Evolutionary conservation across 23 tunicate species (phyloP).

Genomic region (Halocynthia aurantium): DNA sequence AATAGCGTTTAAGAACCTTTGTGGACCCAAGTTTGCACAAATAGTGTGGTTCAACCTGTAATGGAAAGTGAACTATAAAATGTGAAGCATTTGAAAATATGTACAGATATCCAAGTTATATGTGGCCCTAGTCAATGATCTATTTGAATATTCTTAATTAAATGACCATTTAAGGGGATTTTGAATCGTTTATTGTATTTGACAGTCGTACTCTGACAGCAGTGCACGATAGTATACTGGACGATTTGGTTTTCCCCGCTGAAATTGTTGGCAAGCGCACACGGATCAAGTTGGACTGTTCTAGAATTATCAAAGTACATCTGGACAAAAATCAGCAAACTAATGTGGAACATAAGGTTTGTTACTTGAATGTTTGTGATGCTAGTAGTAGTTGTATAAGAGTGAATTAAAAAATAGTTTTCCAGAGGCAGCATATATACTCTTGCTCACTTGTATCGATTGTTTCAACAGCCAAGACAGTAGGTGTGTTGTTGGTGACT

Average conservation of each 20-base stretch:
- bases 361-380: background rate
- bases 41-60: too few relatives aligned
- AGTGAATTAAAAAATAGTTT: too few relatives aligned
- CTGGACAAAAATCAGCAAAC: conserved; percentile 84
- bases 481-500: background rate
- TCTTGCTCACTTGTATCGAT: background rate
- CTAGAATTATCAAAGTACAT: conserved; percentile 62
- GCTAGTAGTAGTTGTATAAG: background rate
- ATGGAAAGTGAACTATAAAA: too few relatives aligned
- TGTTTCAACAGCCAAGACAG: background rate
- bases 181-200: background rate
- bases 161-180: too few relatives aligned
- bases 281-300: conserved; percentile 56
- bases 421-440: too few relatives aligned
- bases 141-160: background rate
- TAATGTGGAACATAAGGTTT: conserved; percentile 93
- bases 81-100: too few relatives aligned
- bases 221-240: conserved; percentile 91
- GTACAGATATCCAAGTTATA: too few relatives aligned
- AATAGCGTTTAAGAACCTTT: too few relatives aligned
- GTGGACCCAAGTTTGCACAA: too few relatives aligned
- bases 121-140: too few relatives aligned
- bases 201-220: conserved; percentile 87
- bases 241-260: conserved; percentile 91
- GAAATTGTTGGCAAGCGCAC: conserved; percentile 94